A percentile compares a stretch with the other conserved stretches of the same genome.
Conservation (phyloP, 1,140 invertebrate genomes). For the Halictus rubicundus region DNA sequence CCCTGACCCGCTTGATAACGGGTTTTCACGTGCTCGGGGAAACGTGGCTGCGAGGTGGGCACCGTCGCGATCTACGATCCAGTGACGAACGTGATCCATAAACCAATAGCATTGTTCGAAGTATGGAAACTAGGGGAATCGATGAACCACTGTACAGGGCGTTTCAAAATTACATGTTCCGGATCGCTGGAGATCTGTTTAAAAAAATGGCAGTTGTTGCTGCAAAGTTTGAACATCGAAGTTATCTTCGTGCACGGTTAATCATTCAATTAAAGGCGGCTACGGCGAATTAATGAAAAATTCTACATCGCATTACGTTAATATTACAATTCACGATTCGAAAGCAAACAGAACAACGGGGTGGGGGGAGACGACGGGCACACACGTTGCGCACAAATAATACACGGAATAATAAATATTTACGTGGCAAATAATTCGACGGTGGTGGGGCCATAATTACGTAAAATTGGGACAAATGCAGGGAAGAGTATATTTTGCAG, state of each 20-base stretch:
- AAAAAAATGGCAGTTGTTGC: too few relatives aligned
- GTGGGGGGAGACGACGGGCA: too few relatives aligned
- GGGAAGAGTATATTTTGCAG: conserved; percentile 20
- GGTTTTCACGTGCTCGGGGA: too few relatives aligned
- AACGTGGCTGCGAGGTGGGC: background rate
- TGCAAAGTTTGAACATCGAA: too few relatives aligned
- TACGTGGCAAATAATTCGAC: conserved; percentile 35
- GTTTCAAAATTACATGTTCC: too few relatives aligned
- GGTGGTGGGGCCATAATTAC: conserved; percentile 15
- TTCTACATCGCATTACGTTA: conserved; percentile 6
- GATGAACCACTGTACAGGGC: too few relatives aligned
- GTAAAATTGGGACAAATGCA: conserved; percentile 41
- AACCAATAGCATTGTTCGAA: background rate
- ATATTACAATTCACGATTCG: background rate
- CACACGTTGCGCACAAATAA: background rate
- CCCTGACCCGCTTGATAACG: conserved; percentile 11
- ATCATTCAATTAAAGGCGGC: background rate
- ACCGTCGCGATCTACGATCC: background rate
- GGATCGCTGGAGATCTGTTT: too few relatives aligned
- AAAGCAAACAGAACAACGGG: too few relatives aligned
- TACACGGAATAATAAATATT: conserved; percentile 32
- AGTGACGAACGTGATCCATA: background rate
- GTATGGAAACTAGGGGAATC: too few relatives aligned
- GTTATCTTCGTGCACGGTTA: background rate
- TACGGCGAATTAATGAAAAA: background rate